phyloP scores from a whole-genome alignment of 2,113 vertebrate genomes.

The Corythaeola cristata region DNA sequence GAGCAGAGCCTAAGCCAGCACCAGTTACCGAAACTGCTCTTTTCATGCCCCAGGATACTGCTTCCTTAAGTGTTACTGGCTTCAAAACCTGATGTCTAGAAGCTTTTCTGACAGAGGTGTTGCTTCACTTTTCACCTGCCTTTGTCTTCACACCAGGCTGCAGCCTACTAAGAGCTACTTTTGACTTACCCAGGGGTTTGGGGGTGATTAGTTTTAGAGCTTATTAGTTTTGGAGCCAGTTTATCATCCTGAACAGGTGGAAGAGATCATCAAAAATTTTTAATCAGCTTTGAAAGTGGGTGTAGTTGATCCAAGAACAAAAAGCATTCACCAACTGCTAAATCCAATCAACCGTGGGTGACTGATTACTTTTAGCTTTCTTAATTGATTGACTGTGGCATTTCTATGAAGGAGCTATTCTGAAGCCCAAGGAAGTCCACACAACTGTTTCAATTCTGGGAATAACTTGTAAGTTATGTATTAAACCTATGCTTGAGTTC shows the following conservation, averaged over 20 bases:
- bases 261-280: constrained; percentile 59
- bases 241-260: constrained; percentile 65
- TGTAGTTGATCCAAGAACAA: constrained; percentile 63
- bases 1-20: not conserved
- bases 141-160: not conserved
- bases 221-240: constrained; percentile 52
- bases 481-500: constrained; percentile 36
- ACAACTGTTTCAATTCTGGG: constrained; percentile 60
- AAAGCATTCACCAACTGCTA: constrained; percentile 66
- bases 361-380: constrained; percentile 69
- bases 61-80: not conserved
- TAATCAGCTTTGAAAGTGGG: constrained; percentile 74
- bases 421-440: constrained; percentile 35
- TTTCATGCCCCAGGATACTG: not conserved
- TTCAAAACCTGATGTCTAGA: not conserved
- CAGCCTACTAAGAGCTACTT: constrained; percentile 2
- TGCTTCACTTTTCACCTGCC: not conserved
- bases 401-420: constrained; percentile 61
- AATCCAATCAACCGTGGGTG: constrained; percentile 69
- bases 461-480: constrained; percentile 42
- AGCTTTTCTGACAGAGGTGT: not conserved
- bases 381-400: constrained; percentile 69
- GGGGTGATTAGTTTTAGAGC: constrained; percentile 7
- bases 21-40: not conserved
- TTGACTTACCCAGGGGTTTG: constrained; percentile 10